A percentile compares a stretch with the other conserved stretches of the same genome.
Evolutionary conservation across 2,797 vertebrate genomes (phyloP).

Genomic region (Petrocephalus sullivani): DNA sequence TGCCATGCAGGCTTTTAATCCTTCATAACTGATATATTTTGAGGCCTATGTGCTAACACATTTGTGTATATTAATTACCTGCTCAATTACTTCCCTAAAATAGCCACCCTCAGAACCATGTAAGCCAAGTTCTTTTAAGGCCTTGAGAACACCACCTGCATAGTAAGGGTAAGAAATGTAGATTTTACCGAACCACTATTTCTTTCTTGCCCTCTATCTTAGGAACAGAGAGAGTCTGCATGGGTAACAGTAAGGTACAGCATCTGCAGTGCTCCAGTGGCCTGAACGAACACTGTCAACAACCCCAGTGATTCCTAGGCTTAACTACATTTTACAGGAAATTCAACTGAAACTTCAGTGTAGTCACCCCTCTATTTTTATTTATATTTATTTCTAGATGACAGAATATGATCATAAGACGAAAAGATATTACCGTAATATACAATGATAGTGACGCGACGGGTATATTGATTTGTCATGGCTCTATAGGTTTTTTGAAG

Average conservation of each 20-base stretch:
- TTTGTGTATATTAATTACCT: not conserved
- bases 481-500: not conserved
- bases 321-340: not conserved
- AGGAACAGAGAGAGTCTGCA: not conserved
- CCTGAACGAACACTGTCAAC: not conserved
- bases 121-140: not conserved
- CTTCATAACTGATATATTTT: not conserved
- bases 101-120: not conserved
- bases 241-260: not conserved
- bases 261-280: not conserved
- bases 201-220: not conserved
- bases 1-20: not conserved
- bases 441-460: not conserved
- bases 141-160: not conserved
- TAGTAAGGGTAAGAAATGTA: not conserved
- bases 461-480: not conserved
- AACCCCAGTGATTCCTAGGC: not conserved
- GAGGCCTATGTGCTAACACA: not conserved
- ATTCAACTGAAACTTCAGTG: not conserved
- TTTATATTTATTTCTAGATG: not conserved
- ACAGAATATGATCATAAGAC: not conserved
- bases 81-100: too few relatives aligned
- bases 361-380: not conserved
- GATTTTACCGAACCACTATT: not conserved
- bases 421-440: not conserved